Evolutionary conservation across 2,888 invertebrate species (phyloP).

Genomic region (Rugalucina vietnamica): DNA sequence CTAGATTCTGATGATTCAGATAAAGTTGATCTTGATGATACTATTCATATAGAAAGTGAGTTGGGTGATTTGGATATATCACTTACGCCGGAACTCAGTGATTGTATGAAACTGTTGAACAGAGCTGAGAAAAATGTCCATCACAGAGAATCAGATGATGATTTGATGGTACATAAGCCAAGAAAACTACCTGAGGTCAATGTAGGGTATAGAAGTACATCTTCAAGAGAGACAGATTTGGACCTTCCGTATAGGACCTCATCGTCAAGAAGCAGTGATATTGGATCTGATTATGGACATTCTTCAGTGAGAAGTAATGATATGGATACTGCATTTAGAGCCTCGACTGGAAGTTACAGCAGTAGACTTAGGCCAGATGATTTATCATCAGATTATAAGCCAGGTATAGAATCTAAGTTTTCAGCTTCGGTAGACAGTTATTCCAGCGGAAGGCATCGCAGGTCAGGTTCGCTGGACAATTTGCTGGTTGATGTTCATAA

Average conservation of each 20-base stretch:
- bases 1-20: conserved; percentile 41
- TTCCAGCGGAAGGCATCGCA: conserved; percentile 51
- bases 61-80: conserved; percentile 76
- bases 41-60: conserved; percentile 72
- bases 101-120: conserved; percentile 81
- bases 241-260: conserved; percentile 25
- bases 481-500: conserved; percentile 31
- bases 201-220: conserved; percentile 5
- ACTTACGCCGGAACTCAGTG: conserved; percentile 80
- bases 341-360: conserved; percentile 53
- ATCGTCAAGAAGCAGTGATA: not conserved
- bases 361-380: conserved; percentile 25
- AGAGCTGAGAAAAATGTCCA: conserved; percentile 80
- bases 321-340: conserved; percentile 50
- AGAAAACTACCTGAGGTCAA: not conserved
- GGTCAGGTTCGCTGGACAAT: conserved; percentile 60
- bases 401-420: conserved; percentile 48
- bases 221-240: not conserved
- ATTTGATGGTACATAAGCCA: not conserved
- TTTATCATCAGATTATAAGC: conserved; percentile 41
- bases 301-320: conserved; percentile 20
- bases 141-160: conserved; percentile 40
- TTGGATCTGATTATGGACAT: not conserved
- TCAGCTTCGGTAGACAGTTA: conserved; percentile 52
- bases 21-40: conserved; percentile 68